Base-by-base conservation (phyloP, 2,888 invertebrate genomes). In the Scaptomyza tumidula region DNA sequence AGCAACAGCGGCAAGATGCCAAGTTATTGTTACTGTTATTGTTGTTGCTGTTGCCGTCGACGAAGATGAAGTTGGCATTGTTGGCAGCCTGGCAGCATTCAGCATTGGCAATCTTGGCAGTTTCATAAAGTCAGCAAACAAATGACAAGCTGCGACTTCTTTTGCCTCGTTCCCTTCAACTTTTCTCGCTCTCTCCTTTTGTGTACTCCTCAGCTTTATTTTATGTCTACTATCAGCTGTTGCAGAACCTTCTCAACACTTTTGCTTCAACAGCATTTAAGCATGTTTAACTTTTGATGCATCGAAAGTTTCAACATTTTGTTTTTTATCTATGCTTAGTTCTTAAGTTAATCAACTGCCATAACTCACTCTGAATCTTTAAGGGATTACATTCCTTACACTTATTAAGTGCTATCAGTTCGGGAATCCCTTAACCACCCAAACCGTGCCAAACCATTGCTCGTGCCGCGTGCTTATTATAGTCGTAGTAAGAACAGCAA, bases 51-150 rank as follows among this genome's bases (percentile, higher is more conserved):
- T 0, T 58, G 54, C 9, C 48, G 41, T n/a, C 43, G 80, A 86
- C 78, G 81, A 86, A 84, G 83, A 88, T 84, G 81, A 84, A 83
- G 86, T 80, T 88, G 83, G 71, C 80, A 74, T 67, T 68, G 64
- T 58, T 76, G 72, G 64, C 77, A 60, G 80, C 58, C 59, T 54
- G 72, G 53, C 59, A 49, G 57, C 33, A 31, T 35, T 24, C 54
- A 55, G 49, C 53, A 27, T 35, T 41, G 41, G 16, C 14, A 46
- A 46, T 6, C 39, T 41, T 48, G 52, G 52, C 71, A 61, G 67
- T 77, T 83, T 70, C 84, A 83, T 88, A 83, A 83, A 88, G 78
- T 88, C 66, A 57, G 62, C 78, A 80, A 86, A 88, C 87, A 88
- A 84, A 88, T 84, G 87, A 72, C 87, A 84, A 75, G 78, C 73